phyloP scores from a whole-genome alignment of 23 tunicate species.

The Trididemnum nubilum region DNA sequence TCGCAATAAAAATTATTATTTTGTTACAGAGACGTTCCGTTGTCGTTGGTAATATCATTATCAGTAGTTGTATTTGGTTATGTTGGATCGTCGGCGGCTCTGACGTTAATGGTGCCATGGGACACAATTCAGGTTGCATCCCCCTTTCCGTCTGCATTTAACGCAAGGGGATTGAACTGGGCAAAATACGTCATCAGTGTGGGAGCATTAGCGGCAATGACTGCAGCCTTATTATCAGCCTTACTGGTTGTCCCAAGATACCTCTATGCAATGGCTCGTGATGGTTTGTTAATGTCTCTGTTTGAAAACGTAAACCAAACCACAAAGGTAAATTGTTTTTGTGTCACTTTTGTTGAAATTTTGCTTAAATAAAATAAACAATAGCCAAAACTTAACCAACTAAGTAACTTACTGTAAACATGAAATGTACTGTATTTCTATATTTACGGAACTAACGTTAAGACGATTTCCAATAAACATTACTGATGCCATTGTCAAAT shows the following conservation, averaged over 20 bases:
- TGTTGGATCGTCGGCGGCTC: conserved; percentile 62
- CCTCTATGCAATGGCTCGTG: conserved; percentile 71
- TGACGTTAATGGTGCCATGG: conserved; percentile 84
- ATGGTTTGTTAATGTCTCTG: conserved; percentile 49
- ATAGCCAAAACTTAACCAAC: too few relatives aligned
- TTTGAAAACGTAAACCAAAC: conserved; percentile 45
- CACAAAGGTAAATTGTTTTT: conserved; percentile 55
- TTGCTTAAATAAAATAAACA: too few relatives aligned
- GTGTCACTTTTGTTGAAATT: too few relatives aligned
- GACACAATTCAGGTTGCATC: conserved; percentile 31
- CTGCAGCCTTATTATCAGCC: conserved; percentile 29
- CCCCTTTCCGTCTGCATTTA: conserved; percentile 72
- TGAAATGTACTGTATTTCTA: too few relatives aligned
- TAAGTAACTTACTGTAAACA: too few relatives aligned
- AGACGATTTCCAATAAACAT: too few relatives aligned
- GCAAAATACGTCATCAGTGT: conserved; percentile 70
- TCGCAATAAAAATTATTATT: too few relatives aligned
- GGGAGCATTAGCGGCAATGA: conserved; percentile 69
- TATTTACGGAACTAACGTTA: too few relatives aligned
- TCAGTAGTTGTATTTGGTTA: conserved; percentile 49
- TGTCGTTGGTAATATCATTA: conserved; percentile 54
- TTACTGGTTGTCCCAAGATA: conserved; percentile 62
- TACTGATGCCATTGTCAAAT: too few relatives aligned
- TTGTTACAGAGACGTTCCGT: conserved; percentile 60
- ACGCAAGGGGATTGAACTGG: conserved; percentile 45